phyloP scores from a whole-genome alignment of 1,140 invertebrate species.

The Scaptomyza hsui region DNA sequence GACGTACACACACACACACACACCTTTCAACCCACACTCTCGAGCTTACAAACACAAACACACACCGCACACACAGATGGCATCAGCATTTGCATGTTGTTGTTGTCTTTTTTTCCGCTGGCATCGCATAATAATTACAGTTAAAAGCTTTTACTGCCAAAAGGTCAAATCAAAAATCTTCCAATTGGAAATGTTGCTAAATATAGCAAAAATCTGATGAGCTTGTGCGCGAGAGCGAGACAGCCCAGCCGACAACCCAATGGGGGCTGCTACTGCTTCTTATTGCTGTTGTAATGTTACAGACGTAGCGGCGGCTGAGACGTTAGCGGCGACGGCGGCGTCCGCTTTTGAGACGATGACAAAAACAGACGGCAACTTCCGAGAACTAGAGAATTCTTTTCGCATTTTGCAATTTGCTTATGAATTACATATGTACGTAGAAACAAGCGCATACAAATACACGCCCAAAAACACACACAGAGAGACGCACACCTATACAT shows the following conservation, averaged over 20 bases:
- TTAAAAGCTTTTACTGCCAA: constrained; percentile 60
- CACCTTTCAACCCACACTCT: constrained; percentile 10
- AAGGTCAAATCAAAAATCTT: constrained; percentile 67
- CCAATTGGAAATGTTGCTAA: constrained; percentile 68
- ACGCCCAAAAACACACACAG: constrained; percentile 5
- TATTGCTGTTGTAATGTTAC: constrained; percentile 44
- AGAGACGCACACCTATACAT: constrained; percentile 26
- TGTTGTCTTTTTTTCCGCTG: constrained; percentile 34
- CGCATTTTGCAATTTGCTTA: constrained; percentile 61
- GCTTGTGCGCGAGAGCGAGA: constrained; percentile 35
- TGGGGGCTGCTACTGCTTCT: constrained; percentile 28
- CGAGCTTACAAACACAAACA: constrained; percentile 9
- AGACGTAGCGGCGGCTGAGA: constrained; percentile 59
- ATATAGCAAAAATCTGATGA: constrained; percentile 51
- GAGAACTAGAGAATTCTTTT: constrained; percentile 50
- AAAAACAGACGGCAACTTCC: constrained; percentile 59
- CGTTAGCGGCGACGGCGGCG: constrained; percentile 18
- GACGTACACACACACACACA: constrained; percentile 45
- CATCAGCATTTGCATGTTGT: constrained; percentile 24
- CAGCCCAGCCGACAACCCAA: constrained; percentile 30
- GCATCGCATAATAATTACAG: constrained; percentile 51
- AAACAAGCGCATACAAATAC: constrained; percentile 12
- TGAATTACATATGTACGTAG: constrained; percentile 24
- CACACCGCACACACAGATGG: constrained; percentile 24
- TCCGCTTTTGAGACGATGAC: constrained; percentile 50